Evolutionary conservation across 2,113 vertebrate species (phyloP).

Genomic region (Platichthys flesus): DNA sequence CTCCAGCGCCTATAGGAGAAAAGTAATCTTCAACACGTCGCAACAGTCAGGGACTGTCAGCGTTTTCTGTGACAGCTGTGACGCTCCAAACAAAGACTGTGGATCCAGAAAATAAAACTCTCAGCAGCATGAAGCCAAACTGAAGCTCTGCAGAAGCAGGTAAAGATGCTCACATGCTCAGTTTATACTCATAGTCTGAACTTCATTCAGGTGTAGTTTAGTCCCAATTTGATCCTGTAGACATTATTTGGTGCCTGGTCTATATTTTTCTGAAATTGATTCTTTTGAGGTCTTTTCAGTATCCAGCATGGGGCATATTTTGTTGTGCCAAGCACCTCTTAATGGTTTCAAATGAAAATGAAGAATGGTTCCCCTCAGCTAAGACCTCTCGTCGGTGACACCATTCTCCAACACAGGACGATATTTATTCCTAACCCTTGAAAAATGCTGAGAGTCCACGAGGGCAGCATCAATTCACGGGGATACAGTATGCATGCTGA

Average conservation of each 20-base stretch:
- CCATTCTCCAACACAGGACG: not conserved
- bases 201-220: not conserved
- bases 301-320: not conserved
- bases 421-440: slow-evolving; percentile 1
- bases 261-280: not conserved
- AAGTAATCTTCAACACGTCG: not conserved
- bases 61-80: not conserved
- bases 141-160: not conserved
- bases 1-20: not conserved
- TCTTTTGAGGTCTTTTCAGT: not conserved
- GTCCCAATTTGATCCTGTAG: not conserved
- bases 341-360: slow-evolving; percentile 2
- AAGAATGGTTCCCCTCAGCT: not conserved
- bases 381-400: not conserved
- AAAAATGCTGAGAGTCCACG: not conserved
- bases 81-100: not conserved
- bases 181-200: slow-evolving; percentile 1
- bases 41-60: not conserved
- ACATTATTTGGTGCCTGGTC: not conserved
- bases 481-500: not conserved
- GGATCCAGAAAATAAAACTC: not conserved
- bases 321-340: not conserved
- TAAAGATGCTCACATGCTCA: too few species aligned
- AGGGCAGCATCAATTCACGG: not conserved
- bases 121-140: not conserved